Conservation (phyloP, 1,140 invertebrate genomes). For the Gerris buenoi region DNA sequence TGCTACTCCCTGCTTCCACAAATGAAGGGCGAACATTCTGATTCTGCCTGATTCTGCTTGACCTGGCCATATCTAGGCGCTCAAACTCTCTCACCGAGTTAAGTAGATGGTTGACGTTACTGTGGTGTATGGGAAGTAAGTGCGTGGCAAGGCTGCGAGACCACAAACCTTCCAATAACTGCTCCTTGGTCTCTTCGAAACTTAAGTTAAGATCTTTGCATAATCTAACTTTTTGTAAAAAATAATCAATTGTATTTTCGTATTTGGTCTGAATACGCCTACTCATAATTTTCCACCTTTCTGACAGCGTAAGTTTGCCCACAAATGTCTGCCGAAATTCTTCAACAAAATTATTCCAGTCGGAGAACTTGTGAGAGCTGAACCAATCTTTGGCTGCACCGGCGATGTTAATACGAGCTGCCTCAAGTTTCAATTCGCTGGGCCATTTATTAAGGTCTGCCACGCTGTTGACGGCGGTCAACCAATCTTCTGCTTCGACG, state of each 20-base stretch:
- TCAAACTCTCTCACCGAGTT: neutral
- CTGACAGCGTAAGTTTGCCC: neutral
- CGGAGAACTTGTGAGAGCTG: neutral
- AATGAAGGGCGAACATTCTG: too few relatives aligned
- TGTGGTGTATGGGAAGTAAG: neutral
- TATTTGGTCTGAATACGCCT: neutral
- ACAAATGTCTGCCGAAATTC: neutral
- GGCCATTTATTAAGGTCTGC: neutral
- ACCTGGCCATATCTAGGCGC: neutral
- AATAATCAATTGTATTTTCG: neutral
- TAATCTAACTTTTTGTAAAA: neutral
- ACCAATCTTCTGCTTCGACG: neutral
- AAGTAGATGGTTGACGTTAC: neutral
- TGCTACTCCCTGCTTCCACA: too few relatives aligned
- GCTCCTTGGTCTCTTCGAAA: neutral
- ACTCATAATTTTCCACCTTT: neutral
- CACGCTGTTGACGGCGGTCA: neutral
- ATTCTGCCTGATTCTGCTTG: too few relatives aligned
- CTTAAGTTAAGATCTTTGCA: neutral
- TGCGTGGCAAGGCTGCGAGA: neutral
- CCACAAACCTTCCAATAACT: neutral
- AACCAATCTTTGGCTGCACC: neutral
- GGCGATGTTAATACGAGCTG: neutral
- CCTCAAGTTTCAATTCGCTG: neutral
- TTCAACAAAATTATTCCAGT: neutral